Base-by-base conservation (phyloP, 2,888 invertebrate genomes). In the Drosophila ustulata region DNA sequence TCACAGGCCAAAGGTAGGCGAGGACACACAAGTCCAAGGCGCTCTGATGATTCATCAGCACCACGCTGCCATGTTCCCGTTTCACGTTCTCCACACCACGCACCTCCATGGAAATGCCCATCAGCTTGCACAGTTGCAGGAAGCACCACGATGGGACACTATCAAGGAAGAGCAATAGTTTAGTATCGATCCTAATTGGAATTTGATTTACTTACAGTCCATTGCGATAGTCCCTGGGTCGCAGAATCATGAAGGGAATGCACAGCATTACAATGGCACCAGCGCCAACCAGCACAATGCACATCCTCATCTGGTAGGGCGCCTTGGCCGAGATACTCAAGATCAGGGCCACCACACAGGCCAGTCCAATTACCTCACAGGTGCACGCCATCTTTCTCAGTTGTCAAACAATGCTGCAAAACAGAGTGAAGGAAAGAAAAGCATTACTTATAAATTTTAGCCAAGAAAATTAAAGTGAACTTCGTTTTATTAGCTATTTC, bases 21-120 rank as follows among this genome's bases (percentile, higher is more conserved):
- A 88, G 52, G 11, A 83, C 96, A 81, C 96, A 94, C 65, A 98
- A 94, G 92, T 98, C 98, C 58, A 98, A 92, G 26, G 95, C 94
- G 91, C 97, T 97, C 93, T 98, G 98, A 91, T 98, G 98, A 93
- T 98, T 98, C 68, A 97, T 94, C 13, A 98, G 93, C 7, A 98
- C 94, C 9, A 98, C 95, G 83, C 95, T 95, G 0, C 98, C 97
- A 64, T 95, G 94, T 52, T 95, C 94, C 87, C 95, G 94, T 71
- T 95, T 95, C 8, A 97, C 94, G 91, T 97, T 95, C 89, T 97
- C 96, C 57, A 94, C 91, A 0, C 97, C 97, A 51, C 95, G 94
- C n/a, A 97, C 93, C 75, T 94, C 94, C 93, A 95, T 95, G 23
- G 94, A 94, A 43, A 97, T 92, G 5, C 97, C 96, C 34, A 97